phyloP scores from a whole-genome alignment of 2,797 vertebrate species.

The Oreochromis mossambicus region DNA sequence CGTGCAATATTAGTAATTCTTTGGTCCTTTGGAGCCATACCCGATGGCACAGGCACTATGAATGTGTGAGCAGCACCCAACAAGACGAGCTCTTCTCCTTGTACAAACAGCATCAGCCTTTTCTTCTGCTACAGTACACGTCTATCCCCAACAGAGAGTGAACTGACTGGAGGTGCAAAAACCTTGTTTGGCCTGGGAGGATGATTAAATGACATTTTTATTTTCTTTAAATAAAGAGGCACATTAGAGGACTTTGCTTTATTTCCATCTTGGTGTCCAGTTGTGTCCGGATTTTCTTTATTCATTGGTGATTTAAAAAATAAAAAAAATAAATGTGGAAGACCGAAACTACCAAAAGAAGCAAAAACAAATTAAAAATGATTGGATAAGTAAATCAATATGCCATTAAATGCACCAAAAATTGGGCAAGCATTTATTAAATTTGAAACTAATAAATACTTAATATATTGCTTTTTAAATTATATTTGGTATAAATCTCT shows the following conservation, averaged over 20 bases:
- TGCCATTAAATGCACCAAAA: neutral
- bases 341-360: neutral
- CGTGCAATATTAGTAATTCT: constrained; percentile 83
- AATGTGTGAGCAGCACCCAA: constrained; percentile 81
- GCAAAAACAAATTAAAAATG: neutral
- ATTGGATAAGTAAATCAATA: neutral
- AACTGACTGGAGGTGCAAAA: constrained; percentile 73
- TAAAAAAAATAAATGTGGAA: accelerated
- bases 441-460: neutral
- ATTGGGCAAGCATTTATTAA: neutral
- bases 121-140: constrained; percentile 74
- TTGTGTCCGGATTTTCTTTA: constrained; percentile 43
- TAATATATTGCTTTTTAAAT: neutral
- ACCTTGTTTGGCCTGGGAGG: constrained; percentile 81
- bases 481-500: neutral
- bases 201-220: constrained; percentile 83
- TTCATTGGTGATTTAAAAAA: neutral
- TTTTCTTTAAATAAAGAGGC: constrained; percentile 92
- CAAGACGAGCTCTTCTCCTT: constrained; percentile 76
- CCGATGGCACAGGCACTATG: constrained; percentile 82
- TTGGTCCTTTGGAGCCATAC: constrained; percentile 81
- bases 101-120: constrained; percentile 80
- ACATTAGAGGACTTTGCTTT: constrained; percentile 83
- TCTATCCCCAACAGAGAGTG: constrained; percentile 70
- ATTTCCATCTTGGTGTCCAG: constrained; percentile 72